Evolutionary conservation across 2,113 vertebrate genomes (phyloP).

Genomic region (Oryctolagus cuniculus): mOryCun1.1 NC_091441.1:11541001-11541500

Average conservation of each 20-base stretch:
- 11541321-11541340: neutral
- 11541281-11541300: neutral
- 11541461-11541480: neutral
- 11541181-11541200: neutral
- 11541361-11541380: neutral
- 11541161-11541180: neutral
- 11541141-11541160: neutral
- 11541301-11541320: neutral
- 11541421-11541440: neutral
- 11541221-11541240: neutral
- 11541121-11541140: neutral
- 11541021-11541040: neutral
- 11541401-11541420: neutral
- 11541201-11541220: neutral
- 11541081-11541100: too few species aligned
- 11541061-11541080: neutral
- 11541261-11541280: neutral
- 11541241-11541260: neutral
- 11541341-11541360: neutral
- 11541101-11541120: neutral
- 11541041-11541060: neutral
- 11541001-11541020: neutral
- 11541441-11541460: neutral
- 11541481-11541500: neutral
- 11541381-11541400: neutral